Percentiles rank a stretch among this genome's conserved stretches.
Conservation (phyloP, 2,797 vertebrate species). For the Hafferia zeledoni region DNA sequence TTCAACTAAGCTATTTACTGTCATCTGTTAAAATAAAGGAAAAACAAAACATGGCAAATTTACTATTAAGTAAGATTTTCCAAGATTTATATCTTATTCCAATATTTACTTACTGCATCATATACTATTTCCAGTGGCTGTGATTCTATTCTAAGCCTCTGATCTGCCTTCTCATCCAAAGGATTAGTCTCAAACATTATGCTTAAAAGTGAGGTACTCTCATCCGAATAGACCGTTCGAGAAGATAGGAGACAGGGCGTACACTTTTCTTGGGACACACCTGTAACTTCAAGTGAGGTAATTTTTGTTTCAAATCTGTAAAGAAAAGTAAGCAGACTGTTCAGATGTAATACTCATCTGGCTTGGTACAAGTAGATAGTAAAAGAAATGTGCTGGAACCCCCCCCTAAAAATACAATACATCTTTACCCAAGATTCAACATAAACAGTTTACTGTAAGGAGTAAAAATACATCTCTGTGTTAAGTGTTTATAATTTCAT, state of each 20-base stretch:
- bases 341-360: background rate
- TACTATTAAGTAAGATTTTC: background rate
- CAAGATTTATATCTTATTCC: background rate
- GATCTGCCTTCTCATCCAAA: conserved; percentile 86
- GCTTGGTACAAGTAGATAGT: background rate
- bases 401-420: too few relatives aligned
- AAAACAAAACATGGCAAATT: background rate
- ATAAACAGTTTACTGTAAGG: background rate
- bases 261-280: conserved; percentile 75
- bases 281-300: conserved; percentile 89
- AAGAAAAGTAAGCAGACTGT: background rate
- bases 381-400: background rate
- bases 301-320: conserved; percentile 87
- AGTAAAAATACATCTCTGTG: background rate
- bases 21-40: conserved; percentile 80
- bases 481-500: background rate
- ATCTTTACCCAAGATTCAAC: background rate
- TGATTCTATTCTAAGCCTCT: conserved; percentile 89
- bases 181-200: conserved; percentile 97
- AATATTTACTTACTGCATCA: conserved; percentile 88
- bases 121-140: conserved; percentile 96
- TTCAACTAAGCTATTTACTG: conserved; percentile 89
- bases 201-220: conserved; percentile 83
- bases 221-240: conserved; percentile 76
- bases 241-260: conserved; percentile 89